Evolutionary conservation across 2,797 vertebrate genomes (phyloP).

Genomic region (Alosa sapidissima): DNA sequence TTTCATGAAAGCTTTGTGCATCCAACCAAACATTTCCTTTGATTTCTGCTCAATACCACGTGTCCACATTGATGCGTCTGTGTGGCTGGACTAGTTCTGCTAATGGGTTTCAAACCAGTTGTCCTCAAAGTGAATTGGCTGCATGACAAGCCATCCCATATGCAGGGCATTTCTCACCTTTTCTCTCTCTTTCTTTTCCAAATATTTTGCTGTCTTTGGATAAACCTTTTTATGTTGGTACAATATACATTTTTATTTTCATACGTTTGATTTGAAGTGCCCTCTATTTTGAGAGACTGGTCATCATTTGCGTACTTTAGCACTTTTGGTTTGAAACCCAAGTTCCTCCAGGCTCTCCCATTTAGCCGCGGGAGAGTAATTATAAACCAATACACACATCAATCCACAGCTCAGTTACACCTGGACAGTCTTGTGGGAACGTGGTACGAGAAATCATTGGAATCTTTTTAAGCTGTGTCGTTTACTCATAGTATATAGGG

Average conservation of each 20-base stretch:
- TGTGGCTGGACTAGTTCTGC: constrained; percentile 37
- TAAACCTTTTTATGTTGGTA: not conserved
- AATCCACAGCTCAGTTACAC: constrained; percentile 15
- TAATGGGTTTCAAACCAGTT: constrained; percentile 27
- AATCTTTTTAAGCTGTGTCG: constrained; percentile 56
- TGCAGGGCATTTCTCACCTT: not conserved
- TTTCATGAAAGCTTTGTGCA: constrained; percentile 55
- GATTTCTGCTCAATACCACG: constrained; percentile 41
- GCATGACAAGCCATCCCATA: constrained; percentile 21
- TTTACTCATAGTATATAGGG: constrained; percentile 61
- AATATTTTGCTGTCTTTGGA: not conserved
- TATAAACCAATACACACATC: constrained; percentile 2
- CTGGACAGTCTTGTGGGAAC: constrained; percentile 12
- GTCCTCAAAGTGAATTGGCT: constrained; percentile 27
- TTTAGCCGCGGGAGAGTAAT: not conserved
- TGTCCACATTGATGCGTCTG: constrained; percentile 30
- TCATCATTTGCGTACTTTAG: constrained; percentile 13
- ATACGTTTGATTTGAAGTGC: too few relatives aligned
- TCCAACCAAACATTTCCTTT: constrained; percentile 54
- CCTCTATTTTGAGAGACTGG: not conserved
- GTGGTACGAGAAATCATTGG: constrained; percentile 57
- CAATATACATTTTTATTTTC: not conserved
- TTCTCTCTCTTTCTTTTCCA: not conserved
- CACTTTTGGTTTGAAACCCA: constrained; percentile 24
- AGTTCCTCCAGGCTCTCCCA: not conserved